Conservation (phyloP, 2,888 invertebrate genomes). For the Diarsia brunnea region DNA sequence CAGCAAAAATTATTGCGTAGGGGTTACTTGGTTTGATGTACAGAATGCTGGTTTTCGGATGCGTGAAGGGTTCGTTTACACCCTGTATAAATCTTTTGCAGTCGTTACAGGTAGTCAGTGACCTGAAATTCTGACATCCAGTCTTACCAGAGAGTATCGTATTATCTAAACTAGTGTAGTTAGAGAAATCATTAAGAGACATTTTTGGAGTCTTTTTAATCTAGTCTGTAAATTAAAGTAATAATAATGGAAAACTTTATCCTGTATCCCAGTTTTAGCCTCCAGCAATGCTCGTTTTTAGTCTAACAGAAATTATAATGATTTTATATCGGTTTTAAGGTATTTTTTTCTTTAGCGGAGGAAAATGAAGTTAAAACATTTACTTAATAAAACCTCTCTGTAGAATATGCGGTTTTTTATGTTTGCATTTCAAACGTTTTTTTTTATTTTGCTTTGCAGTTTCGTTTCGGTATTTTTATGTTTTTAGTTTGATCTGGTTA, state of each 20-base stretch:
- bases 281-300: background rate
- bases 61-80: too few species aligned
- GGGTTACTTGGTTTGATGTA: too few species aligned
- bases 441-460: background rate
- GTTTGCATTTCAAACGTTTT: background rate
- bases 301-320: constrained; percentile 17
- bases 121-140: too few species aligned
- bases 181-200: too few species aligned
- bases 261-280: background rate
- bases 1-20: too few species aligned
- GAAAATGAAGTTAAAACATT: background rate
- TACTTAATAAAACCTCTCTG: constrained; percentile 1
- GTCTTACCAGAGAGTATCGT: too few species aligned
- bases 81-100: too few species aligned
- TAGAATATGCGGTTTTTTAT: background rate
- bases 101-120: too few species aligned
- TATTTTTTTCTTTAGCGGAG: background rate
- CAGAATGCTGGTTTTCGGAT: too few species aligned
- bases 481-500: background rate
- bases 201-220: constrained; percentile 14
- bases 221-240: constrained; percentile 5
- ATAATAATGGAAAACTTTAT: constrained; percentile 3
- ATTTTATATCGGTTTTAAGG: background rate
- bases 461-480: background rate
- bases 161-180: too few species aligned